Conservation (phyloP, 2,888 invertebrate species). For the Campopleginae sp. region DNA sequence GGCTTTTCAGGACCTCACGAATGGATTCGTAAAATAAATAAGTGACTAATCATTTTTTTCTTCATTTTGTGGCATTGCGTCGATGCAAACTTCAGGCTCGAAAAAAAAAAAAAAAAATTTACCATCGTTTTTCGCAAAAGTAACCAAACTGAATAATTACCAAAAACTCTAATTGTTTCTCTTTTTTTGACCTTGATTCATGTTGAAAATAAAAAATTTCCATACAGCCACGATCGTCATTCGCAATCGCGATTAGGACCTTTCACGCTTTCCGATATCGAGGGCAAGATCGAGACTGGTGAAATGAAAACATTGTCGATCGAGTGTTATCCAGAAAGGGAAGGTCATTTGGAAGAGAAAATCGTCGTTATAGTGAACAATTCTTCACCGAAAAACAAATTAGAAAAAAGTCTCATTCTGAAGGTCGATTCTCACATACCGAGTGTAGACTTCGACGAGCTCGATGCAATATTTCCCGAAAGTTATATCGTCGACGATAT, state of each 20-base stretch:
- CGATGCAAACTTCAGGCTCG: too few species aligned
- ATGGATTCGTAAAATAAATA: too few species aligned
- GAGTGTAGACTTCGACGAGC: slow-evolving; percentile 86
- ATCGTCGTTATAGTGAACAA: slow-evolving; percentile 82
- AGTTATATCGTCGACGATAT: slow-evolving; percentile 86
- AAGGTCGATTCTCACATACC: slow-evolving; percentile 87
- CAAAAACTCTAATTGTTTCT: not conserved
- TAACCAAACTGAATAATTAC: too few species aligned
- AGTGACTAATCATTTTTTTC: too few species aligned
- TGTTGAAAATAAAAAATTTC: not conserved
- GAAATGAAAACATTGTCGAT: slow-evolving; percentile 80
- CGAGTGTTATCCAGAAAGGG: slow-evolving; percentile 79
- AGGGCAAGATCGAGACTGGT: slow-evolving; percentile 80
- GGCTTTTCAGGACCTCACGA: too few species aligned
- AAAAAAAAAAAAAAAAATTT: too few species aligned
- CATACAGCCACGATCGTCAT: slow-evolving; percentile 1
- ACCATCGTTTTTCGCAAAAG: too few species aligned
- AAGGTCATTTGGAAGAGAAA: slow-evolving; percentile 80
- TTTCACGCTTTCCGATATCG: slow-evolving; percentile 81
- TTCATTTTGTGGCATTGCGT: too few species aligned
- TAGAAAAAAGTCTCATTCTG: slow-evolving; percentile 85
- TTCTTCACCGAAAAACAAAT: slow-evolving; percentile 84
- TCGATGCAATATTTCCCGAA: slow-evolving; percentile 87
- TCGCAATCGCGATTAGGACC: slow-evolving; percentile 77
- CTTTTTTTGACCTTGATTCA: not conserved